Evolutionary conservation across 2,888 invertebrate species (phyloP).

Genomic region (Anodontia alba): DNA sequence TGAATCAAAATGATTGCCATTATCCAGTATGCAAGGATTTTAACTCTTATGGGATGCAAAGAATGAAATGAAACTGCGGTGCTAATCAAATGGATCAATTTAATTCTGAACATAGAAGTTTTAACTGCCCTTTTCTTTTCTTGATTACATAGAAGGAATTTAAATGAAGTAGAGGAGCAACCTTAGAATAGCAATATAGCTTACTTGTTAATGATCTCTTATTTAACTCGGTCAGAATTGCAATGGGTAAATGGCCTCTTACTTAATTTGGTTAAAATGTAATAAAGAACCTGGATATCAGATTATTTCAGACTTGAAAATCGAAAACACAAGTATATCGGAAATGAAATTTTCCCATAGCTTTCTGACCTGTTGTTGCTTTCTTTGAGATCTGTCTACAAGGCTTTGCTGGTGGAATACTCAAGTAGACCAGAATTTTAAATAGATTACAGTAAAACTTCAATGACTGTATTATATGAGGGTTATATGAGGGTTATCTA

Average conservation of each 20-base stretch:
- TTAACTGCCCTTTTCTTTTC: constrained; percentile 15
- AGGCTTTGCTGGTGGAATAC: too few relatives aligned
- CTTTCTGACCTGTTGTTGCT: too few relatives aligned
- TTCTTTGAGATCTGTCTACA: too few relatives aligned
- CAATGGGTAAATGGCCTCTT: background rate
- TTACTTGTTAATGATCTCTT: constrained; percentile 11
- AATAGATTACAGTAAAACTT: too few relatives aligned
- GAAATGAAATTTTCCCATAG: too few relatives aligned
- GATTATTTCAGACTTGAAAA: constrained; percentile 2
- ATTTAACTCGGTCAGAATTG: background rate
- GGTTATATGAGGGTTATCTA: too few relatives aligned
- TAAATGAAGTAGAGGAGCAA: constrained; percentile 1
- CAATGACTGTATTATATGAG: too few relatives aligned
- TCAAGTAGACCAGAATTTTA: too few relatives aligned
- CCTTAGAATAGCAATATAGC: constrained; percentile 13
- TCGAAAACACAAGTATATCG: too few relatives aligned
- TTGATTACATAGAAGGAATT: constrained; percentile 18
- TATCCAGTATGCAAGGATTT: constrained; percentile 1
- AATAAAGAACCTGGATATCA: background rate
- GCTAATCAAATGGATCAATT: constrained; percentile 18
- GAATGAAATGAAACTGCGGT: constrained; percentile 10
- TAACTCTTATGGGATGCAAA: constrained; percentile 9
- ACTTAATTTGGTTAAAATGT: constrained; percentile 16
- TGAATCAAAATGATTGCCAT: background rate
- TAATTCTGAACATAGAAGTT: constrained; percentile 15